These are phyloP conservation scores for Hiodon tergisus DNA, from an alignment of 2,113 vertebrate species.

Conservation along the genomic window DNA sequence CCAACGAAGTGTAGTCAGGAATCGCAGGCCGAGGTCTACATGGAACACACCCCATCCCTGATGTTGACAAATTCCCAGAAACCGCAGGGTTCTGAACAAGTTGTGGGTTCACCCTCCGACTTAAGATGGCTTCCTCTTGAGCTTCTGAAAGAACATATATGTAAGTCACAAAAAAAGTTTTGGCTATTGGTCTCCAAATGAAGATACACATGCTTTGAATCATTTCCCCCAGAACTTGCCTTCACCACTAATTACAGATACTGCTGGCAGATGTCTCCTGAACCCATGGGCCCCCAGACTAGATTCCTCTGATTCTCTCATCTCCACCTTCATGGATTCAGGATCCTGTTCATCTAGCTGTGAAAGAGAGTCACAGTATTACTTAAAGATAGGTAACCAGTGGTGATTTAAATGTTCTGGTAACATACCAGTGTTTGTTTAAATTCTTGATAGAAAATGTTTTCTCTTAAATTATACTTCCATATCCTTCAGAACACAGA, in stretches of 20 bases:
- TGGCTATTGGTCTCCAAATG: neutral
- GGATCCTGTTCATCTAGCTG: constrained; percentile 13
- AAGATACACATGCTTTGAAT: neutral
- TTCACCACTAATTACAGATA: neutral
- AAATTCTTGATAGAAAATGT: neutral
- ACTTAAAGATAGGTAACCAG: neutral
- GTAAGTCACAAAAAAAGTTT: neutral
- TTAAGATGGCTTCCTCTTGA: neutral
- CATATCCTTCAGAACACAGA: neutral
- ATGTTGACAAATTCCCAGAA: neutral
- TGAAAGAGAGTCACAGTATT: neutral
- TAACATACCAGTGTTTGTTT: neutral
- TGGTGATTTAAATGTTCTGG: neutral
- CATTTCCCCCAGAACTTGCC: neutral
- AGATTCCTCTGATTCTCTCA: neutral
- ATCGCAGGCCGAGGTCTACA: neutral
- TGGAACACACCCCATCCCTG: neutral
- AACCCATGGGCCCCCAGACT: neutral
- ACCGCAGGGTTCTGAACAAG: neutral
- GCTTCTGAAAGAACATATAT: neutral
- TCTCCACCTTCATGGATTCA: neutral
- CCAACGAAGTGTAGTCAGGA: neutral
- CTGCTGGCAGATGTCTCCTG: neutral
- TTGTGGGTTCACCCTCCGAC: neutral
- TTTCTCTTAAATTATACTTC: neutral